Conservation (phyloP, 2,797 vertebrate species). For the Peromyscus melanophrys region DNA sequence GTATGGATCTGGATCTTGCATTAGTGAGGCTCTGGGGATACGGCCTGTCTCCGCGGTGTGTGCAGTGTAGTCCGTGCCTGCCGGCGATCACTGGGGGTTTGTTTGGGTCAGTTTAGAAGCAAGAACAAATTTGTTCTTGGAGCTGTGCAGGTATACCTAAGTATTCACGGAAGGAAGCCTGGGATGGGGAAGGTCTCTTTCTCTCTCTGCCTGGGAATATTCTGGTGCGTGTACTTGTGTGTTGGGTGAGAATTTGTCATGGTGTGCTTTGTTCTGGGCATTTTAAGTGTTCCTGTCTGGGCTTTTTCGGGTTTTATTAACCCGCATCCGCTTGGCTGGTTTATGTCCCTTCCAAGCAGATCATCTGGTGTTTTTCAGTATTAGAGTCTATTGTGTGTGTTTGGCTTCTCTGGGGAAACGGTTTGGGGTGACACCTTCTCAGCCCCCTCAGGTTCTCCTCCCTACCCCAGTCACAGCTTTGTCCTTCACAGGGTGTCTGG, state of each 20-base stretch:
- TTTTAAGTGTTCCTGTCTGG: conserved; percentile 84
- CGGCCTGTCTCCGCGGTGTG: conserved; percentile 16
- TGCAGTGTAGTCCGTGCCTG: not conserved
- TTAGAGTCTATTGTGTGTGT: conserved; percentile 61
- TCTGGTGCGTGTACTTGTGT: conserved; percentile 70
- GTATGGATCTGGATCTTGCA: conserved; percentile 84
- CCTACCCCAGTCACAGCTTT: not conserved
- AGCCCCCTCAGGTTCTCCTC: not conserved
- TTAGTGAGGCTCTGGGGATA: conserved; percentile 80
- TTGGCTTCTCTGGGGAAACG: conserved; percentile 55
- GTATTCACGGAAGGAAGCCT: not conserved
- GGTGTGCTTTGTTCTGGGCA: conserved; percentile 82
- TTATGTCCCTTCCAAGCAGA: conserved; percentile 75
- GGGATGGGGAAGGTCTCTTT: conserved; percentile 18
- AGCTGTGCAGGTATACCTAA: conserved; percentile 63
- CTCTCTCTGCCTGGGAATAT: conserved; percentile 68
- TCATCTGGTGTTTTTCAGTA: conserved; percentile 84
- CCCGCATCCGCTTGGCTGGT: conserved; percentile 79
- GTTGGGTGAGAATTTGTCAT: conserved; percentile 81
- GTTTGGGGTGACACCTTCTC: conserved; percentile 39
- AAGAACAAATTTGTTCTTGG: conserved; percentile 26
- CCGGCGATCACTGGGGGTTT: not conserved
- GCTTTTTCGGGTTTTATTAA: conserved; percentile 83
- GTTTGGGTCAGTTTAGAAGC: conserved; percentile 46
- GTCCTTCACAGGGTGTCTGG: not conserved